Base-by-base conservation (phyloP, 1,140 invertebrate genomes). In the Cydia amplana region DNA sequence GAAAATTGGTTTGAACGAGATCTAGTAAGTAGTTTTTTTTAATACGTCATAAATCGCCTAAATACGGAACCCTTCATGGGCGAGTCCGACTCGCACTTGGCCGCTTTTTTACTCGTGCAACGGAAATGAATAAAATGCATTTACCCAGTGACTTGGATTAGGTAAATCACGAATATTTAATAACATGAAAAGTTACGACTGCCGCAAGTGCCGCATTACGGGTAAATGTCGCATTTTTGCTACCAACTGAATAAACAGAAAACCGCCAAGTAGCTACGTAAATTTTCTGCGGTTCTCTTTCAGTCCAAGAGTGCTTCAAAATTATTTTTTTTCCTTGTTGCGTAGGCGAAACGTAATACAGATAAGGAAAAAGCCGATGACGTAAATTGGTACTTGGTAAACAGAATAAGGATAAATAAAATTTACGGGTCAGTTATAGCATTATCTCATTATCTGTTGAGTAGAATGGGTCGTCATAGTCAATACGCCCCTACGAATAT, bases 341-440 rank as follows among this genome's bases (percentile, higher is more conserved):
- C n/a, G 1, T 23, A 23, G 0, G 16, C 16, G 51, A 55, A 18
- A n/a, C 10, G 55, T 60, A 23, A 60, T 60, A 23, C 55, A 60
- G 55, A 60, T 60, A 60, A 60, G 55, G 51, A 51, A 4, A 46
- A 23, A 20, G 55, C 18, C 20, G 3, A 23, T 23, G 55, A 60
- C 55, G 55, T 60, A 60, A 51, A 60, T 60, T 60, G 7, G 55
- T 60, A 23, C 12, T 60, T 60, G 20, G 55, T 60, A 60, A 23
- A 60, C 18, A 23, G 20, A 23, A 0, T 20, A 23, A 18, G 6
- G 7, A 23, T 23, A 60, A 60, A 60, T 60, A 23, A 23, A 60
- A 60, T 60, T 60, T 60, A 7, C 55, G 55, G 55, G 51, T 55
- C 51, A 28, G 28, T 28, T 28, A 28, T 4, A 28, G 28, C 28